Percentiles rank a stretch among this genome's conserved stretches.
Evolutionary conservation across 2,113 vertebrate genomes (phyloP).

Genomic region (Aix galericulata): DNA sequence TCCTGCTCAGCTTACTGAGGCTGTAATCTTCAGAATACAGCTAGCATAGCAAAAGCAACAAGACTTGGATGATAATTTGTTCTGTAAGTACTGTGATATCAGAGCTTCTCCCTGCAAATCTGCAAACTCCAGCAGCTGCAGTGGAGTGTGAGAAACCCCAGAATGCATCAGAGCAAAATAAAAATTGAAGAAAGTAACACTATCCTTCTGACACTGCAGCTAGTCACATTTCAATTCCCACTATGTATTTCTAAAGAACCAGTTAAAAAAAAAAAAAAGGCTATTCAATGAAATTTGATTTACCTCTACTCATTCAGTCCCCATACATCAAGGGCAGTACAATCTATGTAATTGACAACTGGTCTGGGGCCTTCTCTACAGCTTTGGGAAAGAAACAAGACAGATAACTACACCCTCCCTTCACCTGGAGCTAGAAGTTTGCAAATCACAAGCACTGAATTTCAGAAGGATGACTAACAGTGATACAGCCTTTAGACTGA

Average conservation of each 20-base stretch:
- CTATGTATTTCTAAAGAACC: background rate
- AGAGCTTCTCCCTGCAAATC: background rate
- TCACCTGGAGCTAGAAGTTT: background rate
- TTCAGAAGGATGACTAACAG: background rate
- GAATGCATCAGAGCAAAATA: background rate
- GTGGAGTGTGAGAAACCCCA: background rate
- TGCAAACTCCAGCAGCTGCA: background rate
- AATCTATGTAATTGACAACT: background rate
- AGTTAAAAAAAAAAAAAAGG: background rate
- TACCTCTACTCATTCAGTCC: background rate
- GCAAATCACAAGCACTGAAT: accelerated
- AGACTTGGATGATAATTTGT: background rate
- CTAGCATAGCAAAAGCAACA: background rate
- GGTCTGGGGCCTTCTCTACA: background rate
- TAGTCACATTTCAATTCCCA: background rate
- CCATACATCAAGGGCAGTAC: background rate
- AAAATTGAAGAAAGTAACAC: background rate
- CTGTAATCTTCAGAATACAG: background rate
- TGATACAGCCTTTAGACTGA: background rate
- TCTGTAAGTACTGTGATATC: accelerated
- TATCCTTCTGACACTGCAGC: background rate
- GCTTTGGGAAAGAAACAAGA: background rate
- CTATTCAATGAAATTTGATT: background rate
- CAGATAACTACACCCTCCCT: background rate
- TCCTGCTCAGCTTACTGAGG: background rate